phyloP scores from a whole-genome alignment of 1,140 invertebrate genomes.

The Aphaenogaster floridana region DNA sequence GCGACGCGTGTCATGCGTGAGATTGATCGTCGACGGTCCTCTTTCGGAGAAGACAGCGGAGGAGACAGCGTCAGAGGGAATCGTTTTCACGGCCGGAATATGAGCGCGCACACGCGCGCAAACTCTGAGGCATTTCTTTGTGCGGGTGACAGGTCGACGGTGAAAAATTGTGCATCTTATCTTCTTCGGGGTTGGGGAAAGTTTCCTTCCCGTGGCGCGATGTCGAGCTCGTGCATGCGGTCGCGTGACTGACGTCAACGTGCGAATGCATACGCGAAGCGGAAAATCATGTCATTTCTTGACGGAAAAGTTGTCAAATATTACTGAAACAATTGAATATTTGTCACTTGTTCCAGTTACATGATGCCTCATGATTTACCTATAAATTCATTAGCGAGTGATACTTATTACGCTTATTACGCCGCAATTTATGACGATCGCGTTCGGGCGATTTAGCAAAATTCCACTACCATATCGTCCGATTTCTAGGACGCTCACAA shows the following conservation, averaged over 20 bases:
- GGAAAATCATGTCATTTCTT: neutral
- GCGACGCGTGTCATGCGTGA: conserved; percentile 71
- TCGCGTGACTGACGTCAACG: neutral
- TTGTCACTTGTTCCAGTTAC: neutral
- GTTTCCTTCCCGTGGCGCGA: conserved; percentile 24
- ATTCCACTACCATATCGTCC: neutral
- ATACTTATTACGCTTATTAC: neutral
- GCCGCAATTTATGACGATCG: neutral
- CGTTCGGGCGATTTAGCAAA: neutral
- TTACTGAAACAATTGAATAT: conserved; percentile 4
- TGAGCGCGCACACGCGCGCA: conserved; percentile 35
- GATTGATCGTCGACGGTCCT: conserved; percentile 72
- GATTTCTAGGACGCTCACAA: conserved; percentile 7
- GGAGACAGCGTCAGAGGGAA: conserved; percentile 58
- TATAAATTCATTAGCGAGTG: neutral
- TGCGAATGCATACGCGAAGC: neutral
- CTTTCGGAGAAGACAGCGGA: conserved; percentile 18
- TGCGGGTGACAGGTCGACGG: conserved; percentile 62
- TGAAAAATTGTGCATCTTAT: conserved; percentile 68
- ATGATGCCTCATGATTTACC: neutral
- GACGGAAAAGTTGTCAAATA: neutral
- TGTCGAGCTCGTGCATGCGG: neutral
- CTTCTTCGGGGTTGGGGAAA: conserved; percentile 42
- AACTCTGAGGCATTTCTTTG: conserved; percentile 64
- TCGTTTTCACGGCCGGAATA: conserved; percentile 65